Conservation (phyloP, 2,113 vertebrate species). For the Etheostoma cragini region DNA sequence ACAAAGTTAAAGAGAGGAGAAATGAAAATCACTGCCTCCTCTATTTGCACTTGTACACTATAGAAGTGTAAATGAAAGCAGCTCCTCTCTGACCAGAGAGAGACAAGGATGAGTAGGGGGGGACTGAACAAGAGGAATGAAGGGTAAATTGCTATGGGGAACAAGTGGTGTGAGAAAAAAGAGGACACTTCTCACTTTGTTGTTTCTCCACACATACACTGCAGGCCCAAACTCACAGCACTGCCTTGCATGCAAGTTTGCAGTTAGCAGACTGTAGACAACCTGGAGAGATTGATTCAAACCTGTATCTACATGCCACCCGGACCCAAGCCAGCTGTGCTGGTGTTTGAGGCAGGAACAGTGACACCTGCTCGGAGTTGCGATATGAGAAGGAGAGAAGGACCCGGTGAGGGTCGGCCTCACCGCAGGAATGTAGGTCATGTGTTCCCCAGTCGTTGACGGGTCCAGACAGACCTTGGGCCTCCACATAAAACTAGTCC, state of each 20-base stretch:
- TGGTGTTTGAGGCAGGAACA: constrained; percentile 44
- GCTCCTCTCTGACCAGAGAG: constrained; percentile 22
- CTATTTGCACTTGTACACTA: constrained; percentile 9
- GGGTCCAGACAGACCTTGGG: constrained; percentile 58
- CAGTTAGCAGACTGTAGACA: constrained; percentile 42
- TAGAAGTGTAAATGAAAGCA: constrained; percentile 44
- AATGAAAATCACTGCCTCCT: background rate
- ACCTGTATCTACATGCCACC: constrained; percentile 74
- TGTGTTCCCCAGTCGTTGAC: constrained; percentile 32
- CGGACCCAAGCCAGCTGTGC: constrained; percentile 61
- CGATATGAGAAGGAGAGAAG: constrained; percentile 24
- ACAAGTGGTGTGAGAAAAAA: constrained; percentile 54
- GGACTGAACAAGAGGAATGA: constrained; percentile 10
- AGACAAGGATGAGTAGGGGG: constrained; percentile 20
- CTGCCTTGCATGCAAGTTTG: background rate
- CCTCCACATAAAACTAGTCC: constrained; percentile 51
- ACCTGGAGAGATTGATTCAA: constrained; percentile 39
- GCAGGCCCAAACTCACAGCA: constrained; percentile 24
- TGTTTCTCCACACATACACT: constrained; percentile 10
- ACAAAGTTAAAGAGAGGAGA: background rate
- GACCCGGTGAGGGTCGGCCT: constrained; percentile 21
- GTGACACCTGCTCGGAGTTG: constrained; percentile 72
- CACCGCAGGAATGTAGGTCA: constrained; percentile 66
- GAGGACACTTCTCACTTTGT: constrained; percentile 10
- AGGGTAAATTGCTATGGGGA: constrained; percentile 2